These are phyloP conservation scores for Spea bombifrons DNA, from an alignment of 2,113 vertebrate species.

Conservation along the genomic window DNA sequence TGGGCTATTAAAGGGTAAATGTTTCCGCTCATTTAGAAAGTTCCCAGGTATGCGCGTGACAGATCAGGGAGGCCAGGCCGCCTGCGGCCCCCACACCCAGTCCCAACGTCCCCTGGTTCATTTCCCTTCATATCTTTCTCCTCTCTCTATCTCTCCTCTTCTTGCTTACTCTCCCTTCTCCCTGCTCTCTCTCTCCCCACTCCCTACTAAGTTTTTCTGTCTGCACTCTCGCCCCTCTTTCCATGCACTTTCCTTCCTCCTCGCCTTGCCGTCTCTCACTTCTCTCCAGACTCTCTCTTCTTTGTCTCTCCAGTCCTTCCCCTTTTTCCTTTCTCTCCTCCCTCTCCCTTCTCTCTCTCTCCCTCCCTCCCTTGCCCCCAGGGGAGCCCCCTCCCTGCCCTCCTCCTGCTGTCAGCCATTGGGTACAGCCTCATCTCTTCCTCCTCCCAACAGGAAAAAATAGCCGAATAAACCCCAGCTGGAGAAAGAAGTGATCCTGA, in stretches of 20 bases:
- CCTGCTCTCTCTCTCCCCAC: neutral
- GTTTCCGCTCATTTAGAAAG: too few species aligned
- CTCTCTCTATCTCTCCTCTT: neutral
- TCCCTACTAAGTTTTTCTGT: neutral
- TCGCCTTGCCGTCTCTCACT: neutral
- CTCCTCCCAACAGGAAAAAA: conserved; percentile 6
- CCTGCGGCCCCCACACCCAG: too few species aligned
- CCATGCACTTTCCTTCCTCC: neutral
- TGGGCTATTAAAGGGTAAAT: too few species aligned
- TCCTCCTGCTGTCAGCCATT: neutral
- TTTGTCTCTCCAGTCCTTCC: neutral
- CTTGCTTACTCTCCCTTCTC: neutral
- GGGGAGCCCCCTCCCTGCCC: conserved; percentile 9
- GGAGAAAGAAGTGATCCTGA: neutral
- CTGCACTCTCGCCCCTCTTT: neutral
- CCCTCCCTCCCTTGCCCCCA: neutral
- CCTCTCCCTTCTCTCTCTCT: neutral
- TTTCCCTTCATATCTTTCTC: too few species aligned
- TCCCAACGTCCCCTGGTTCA: too few species aligned
- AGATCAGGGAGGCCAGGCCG: too few species aligned
- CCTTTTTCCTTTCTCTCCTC: neutral
- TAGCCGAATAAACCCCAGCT: neutral
- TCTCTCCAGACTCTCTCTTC: neutral
- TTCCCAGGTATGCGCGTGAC: too few species aligned
- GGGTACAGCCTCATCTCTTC: neutral